Conservation (phyloP, 1,140 invertebrate genomes). For the Brachionus calyciflorus region DNA sequence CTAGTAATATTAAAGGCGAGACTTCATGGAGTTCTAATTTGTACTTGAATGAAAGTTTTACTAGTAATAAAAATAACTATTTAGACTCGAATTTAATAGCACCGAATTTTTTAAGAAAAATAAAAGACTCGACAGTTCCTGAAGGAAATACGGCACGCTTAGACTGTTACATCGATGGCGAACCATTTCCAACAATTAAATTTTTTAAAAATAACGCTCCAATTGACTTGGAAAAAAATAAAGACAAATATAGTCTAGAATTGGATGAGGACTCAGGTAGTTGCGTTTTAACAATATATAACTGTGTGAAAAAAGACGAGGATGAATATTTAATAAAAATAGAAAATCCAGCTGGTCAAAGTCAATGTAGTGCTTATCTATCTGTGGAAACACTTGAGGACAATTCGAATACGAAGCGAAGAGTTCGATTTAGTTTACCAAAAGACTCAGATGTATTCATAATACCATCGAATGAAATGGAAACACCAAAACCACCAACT, state of each 20-base stretch:
- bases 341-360: slow-evolving; percentile 18
- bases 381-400: not conserved
- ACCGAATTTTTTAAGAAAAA: slow-evolving; percentile 41
- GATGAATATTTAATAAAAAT: slow-evolving; percentile 2
- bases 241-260: not conserved
- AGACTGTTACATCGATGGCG: slow-evolving; percentile 23
- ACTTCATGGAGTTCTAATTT: slow-evolving; percentile 26
- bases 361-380: slow-evolving; percentile 33
- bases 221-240: not conserved
- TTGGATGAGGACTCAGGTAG: not conserved
- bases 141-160: slow-evolving; percentile 23
- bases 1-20: slow-evolving; percentile 32
- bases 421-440: slow-evolving; percentile 27
- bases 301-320: not conserved
- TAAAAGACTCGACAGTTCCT: slow-evolving; percentile 9
- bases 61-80: not conserved
- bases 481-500: not conserved
- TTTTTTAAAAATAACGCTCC: slow-evolving; percentile 17
- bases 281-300: not conserved
- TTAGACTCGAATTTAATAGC: not conserved
- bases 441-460: slow-evolving; percentile 33
- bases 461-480: slow-evolving; percentile 15
- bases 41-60: slow-evolving; percentile 23
- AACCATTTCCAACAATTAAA: slow-evolving; percentile 28
- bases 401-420: not conserved